A percentile compares a stretch with the other conserved stretches of the same genome.
These are phyloP conservation scores for Brachyhypopomus gauderio DNA, from an alignment of 2,113 vertebrate genomes.

Conservation along the genomic window DNA sequence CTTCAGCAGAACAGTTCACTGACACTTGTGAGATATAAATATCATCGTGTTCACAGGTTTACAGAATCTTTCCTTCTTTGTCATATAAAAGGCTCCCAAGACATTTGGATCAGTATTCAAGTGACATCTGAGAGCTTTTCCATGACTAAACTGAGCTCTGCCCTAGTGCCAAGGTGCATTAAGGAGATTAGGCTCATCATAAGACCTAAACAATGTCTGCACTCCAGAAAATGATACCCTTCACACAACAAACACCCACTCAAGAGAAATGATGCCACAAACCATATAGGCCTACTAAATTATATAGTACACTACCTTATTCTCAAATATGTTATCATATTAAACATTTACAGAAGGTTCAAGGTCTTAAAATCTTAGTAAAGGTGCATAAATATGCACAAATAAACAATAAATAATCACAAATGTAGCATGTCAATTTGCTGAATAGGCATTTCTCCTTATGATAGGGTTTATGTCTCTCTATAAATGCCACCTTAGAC, in stretches of 20 bases:
- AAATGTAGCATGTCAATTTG: slow-evolving; percentile 63
- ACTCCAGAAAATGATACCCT: slow-evolving; percentile 59
- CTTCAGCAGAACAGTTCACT: slow-evolving; percentile 30
- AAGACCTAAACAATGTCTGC: slow-evolving; percentile 69
- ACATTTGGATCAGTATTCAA: slow-evolving; percentile 64
- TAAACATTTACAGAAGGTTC: too few relatives aligned
- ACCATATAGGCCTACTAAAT: too few relatives aligned
- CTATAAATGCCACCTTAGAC: slow-evolving; percentile 15
- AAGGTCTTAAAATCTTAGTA: neutral
- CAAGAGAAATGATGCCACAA: slow-evolving; percentile 32
- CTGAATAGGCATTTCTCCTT: slow-evolving; percentile 63
- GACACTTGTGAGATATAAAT: slow-evolving; percentile 46
- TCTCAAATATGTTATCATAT: too few relatives aligned
- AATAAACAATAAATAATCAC: too few relatives aligned
- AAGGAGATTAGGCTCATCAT: slow-evolving; percentile 62
- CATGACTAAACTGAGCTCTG: slow-evolving; percentile 66
- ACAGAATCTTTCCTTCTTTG: slow-evolving; percentile 66
- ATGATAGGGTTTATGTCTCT: slow-evolving; percentile 57
- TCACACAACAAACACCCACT: slow-evolving; percentile 53
- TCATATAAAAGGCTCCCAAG: slow-evolving; percentile 68
- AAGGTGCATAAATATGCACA: too few relatives aligned
- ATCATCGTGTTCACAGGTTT: slow-evolving; percentile 65
- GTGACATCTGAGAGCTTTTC: slow-evolving; percentile 72
- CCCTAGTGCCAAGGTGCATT: slow-evolving; percentile 67
- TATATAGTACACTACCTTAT: too few relatives aligned